Evolutionary conservation across 2,113 vertebrate species (phyloP).

Genomic region (Haemorhous mexicanus): DNA sequence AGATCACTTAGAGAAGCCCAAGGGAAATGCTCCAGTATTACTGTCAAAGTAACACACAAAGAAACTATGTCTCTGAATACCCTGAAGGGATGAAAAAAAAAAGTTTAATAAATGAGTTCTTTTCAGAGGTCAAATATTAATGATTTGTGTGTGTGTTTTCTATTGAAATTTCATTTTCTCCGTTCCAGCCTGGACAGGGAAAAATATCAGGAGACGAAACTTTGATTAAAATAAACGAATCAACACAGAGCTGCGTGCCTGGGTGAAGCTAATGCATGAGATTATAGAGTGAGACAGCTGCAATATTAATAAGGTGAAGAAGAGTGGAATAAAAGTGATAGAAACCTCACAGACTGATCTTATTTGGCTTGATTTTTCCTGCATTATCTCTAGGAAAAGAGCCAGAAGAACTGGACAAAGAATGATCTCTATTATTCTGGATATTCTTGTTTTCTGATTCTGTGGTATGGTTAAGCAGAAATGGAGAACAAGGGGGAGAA

Average conservation of each 20-base stretch:
- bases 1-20: conserved; percentile 51
- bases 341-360: conserved; percentile 3
- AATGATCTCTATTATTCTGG: neutral
- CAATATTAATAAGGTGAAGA: conserved; percentile 62
- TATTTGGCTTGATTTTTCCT: conserved; percentile 8
- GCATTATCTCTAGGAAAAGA: neutral
- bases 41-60: neutral
- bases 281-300: conserved; percentile 30
- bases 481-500: rapidly evolving
- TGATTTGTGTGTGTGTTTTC: conserved; percentile 39
- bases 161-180: conserved; percentile 59
- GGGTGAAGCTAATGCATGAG: conserved; percentile 17
- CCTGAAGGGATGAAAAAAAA: conserved; percentile 16
- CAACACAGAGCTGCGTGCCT: neutral
- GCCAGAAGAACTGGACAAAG: neutral
- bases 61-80: conserved; percentile 30
- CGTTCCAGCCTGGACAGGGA: conserved; percentile 25
- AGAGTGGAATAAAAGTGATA: neutral
- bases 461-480: neutral
- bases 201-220: conserved; percentile 42
- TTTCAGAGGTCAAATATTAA: conserved; percentile 65
- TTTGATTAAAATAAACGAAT: conserved; percentile 66
- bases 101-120: conserved; percentile 56
- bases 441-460: neutral
- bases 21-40: conserved; percentile 2